Evolutionary conservation across 2,797 vertebrate species (phyloP).

Genomic region (Oryzias sinensis): DNA sequence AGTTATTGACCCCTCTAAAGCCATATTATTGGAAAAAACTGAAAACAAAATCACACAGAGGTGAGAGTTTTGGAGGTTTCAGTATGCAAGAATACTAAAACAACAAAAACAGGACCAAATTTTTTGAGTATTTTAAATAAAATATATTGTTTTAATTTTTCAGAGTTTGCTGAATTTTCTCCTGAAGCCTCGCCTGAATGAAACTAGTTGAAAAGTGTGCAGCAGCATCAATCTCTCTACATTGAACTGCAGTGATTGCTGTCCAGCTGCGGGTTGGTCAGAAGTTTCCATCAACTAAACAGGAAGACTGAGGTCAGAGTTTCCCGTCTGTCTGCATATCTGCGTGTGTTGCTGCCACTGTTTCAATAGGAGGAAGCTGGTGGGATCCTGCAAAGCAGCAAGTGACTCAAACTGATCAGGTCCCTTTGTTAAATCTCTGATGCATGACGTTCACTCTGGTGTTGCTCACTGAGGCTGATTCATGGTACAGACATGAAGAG

Average conservation of each 20-base stretch:
- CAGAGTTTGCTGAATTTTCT: too few species aligned
- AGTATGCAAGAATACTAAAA: too few species aligned
- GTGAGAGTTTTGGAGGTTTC: too few species aligned
- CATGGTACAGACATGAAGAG: conserved; percentile 1
- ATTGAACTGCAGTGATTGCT: conserved; percentile 2
- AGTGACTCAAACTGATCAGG: background rate
- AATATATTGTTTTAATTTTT: too few species aligned
- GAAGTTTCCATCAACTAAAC: conserved; percentile 59
- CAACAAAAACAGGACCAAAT: too few species aligned
- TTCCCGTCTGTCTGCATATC: conserved; percentile 17
- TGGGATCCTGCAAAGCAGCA: conserved; percentile 36
- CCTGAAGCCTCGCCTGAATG: too few species aligned
- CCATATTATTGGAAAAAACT: too few species aligned
- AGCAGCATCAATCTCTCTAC: background rate
- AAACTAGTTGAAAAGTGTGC: too few species aligned
- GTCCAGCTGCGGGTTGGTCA: conserved; percentile 49
- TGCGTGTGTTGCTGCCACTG: conserved; percentile 65
- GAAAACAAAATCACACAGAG: too few species aligned
- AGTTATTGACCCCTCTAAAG: too few species aligned
- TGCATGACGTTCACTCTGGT: background rate
- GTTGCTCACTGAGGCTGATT: conserved; percentile 5
- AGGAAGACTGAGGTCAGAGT: conserved; percentile 65
- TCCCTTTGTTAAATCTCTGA: background rate
- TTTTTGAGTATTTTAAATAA: too few species aligned
- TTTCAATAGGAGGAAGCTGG: conserved; percentile 80